Evolutionary conservation across 2,888 invertebrate species (phyloP), one percentile per base, ranked within the genome.

Genomic region (Dicyrtoma fusca): DNA sequence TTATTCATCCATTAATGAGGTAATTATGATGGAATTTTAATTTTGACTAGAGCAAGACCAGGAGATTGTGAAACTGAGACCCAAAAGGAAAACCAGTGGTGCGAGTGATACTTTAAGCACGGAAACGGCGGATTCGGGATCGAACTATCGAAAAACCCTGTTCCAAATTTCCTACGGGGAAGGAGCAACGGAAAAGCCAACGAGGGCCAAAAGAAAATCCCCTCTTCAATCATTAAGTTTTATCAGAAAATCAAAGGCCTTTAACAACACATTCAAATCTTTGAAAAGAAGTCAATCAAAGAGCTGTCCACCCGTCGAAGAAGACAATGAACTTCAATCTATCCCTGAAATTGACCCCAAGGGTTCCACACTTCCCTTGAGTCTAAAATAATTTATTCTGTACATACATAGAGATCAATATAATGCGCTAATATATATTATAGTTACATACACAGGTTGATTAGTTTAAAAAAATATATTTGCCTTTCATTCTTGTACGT

Each of bases 111-210:
- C n/a, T 34, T 8, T 34, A n/a, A 51, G 49, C n/a, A 1, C 13
- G 51, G 3, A 4, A 14, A 63, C 11, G 45, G 47, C 17, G 1
- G 45, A 44, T 23, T 45, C 45, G 8, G 44, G 45, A 2, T 2
- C 10, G 14, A 49, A 25, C 25, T 49, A 25, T n/a, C 64, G 64
- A 8, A 47, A 25, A 49, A 64, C 64, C 2, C 51, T 64, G 1
- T 64, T 64, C 45, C 49, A 64, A 51, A 64, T 64, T 26, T 5
- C 34, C 8, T 34, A 34, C 34, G 21, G 47, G 23, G 14, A 49
- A 10, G 51, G 26, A 5, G 10, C 64, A 3, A 49, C 14, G 10
- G 49, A 64, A 11, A 64, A 64, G 25, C 64, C 64, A 21, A 4
- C 25, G 5, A n/a, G 64, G 6, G 64, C 26, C n/a, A 47, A 23